Base-by-base conservation (phyloP, 2,888 invertebrate genomes). In the Tiliacea aurago region DNA sequence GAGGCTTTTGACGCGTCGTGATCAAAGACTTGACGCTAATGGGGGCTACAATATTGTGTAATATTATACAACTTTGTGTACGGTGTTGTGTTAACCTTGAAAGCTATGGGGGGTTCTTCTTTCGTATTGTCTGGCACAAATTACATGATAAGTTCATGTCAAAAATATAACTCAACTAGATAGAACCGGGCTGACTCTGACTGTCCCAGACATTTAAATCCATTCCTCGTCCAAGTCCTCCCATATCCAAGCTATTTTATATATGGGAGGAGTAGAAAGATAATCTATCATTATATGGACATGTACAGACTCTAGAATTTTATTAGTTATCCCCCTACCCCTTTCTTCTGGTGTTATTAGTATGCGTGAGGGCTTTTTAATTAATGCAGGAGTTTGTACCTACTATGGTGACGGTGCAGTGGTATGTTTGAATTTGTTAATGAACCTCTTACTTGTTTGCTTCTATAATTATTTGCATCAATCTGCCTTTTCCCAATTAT, bases 11-110 rank as follows among this genome's bases (percentile, higher is more conserved):
- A 73, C 61, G 68, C 15, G 51, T 58, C 43, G 1, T 70, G 73
- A 78, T 80, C 75, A 85, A 82, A 84, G 78, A 63, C 51, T 33
- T 61, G 45, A 10, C 51, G 45, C 10, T 85, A 85, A 85, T 85
- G 63, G 66, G 51, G 37, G n/a, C 41, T 41, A 33, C 4, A 63
- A 43, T 62, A 56, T 65, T 72, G 5, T 78, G 20, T 53, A 11
- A 23, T 59, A 45, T 23, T 72, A 43, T 59, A 65, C 7, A 20
- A 20, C 4, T 13, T 23, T 71, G 13, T 51, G 56, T 56, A 56
- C n/a, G 18, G 43, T 56, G 10, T 47, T n/a, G 13, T 43, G 20
- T 23, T 63, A 23, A 59, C 37, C 23, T 73, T 62, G n/a, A 58
- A 58, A 5, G 51, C 6, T 4, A 18, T 10, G 13, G 23, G 3